Evolutionary conservation across 2,113 vertebrate species (phyloP).

Genomic region (Talpa occidentalis): DNA sequence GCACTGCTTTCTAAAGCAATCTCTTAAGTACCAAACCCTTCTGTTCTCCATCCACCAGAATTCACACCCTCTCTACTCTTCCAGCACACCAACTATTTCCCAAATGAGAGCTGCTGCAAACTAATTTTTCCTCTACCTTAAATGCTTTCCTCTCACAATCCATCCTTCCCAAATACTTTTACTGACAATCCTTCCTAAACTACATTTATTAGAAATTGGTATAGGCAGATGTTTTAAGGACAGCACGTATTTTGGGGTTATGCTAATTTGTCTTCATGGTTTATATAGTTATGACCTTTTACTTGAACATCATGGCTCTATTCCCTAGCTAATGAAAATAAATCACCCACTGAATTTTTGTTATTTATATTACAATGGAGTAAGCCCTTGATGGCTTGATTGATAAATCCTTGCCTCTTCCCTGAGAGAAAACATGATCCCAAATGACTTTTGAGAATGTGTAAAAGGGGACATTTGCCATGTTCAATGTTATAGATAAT

Average conservation of each 20-base stretch:
- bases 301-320: neutral
- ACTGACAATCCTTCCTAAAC: neutral
- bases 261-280: neutral
- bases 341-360: neutral
- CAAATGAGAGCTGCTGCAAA: neutral
- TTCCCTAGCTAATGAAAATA: neutral
- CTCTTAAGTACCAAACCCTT: neutral
- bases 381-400: neutral
- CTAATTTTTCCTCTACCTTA: neutral
- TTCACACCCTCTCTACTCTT: neutral
- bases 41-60: neutral
- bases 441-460: neutral
- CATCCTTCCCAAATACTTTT: neutral
- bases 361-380: neutral
- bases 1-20: neutral
- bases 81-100: neutral
- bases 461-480: neutral
- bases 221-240: neutral
- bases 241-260: neutral
- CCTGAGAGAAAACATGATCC: neutral
- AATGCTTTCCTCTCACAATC: neutral
- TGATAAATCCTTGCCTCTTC: neutral
- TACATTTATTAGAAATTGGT: neutral
- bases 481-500: neutral
- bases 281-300: neutral